Evolutionary conservation across 2,888 invertebrate genomes (phyloP).

Genomic region (Drosophila eohydei): DNA sequence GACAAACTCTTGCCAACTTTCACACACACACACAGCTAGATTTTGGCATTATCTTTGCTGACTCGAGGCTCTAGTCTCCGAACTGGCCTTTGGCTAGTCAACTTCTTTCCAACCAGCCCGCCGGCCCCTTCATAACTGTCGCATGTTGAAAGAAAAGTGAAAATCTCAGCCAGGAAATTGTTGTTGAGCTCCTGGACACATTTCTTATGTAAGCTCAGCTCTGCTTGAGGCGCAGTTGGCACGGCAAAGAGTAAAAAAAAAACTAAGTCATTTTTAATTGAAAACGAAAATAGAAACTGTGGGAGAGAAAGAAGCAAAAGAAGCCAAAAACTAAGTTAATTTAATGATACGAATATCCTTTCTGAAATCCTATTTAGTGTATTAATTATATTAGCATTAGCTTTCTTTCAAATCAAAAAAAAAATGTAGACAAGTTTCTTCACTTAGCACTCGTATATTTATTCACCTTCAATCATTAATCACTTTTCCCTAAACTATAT

Average conservation of each 20-base stretch:
- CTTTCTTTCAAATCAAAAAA: background rate
- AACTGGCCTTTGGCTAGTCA: conserved; percentile 12
- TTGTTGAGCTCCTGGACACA: conserved; percentile 17
- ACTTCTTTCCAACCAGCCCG: background rate
- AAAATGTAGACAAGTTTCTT: background rate
- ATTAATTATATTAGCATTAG: conserved; percentile 3
- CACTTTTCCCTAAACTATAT: background rate
- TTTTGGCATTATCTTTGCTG: conserved; percentile 56
- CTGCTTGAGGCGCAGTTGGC: background rate
- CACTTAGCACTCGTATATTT: background rate
- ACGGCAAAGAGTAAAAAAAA: conserved; percentile 1
- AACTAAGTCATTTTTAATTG: conserved; percentile 27
- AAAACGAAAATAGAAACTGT: background rate
- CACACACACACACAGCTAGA: conserved; percentile 53
- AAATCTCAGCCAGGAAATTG: conserved; percentile 53
- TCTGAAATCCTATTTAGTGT: background rate
- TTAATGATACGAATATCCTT: no score
- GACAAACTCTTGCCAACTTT: conserved; percentile 75
- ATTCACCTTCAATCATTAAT: conserved; percentile 1
- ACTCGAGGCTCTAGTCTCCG: background rate
- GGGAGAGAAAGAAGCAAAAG: background rate
- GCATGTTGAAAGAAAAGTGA: conserved; percentile 54
- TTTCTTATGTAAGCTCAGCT: conserved; percentile 41
- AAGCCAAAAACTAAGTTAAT: no score
- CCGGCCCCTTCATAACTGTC: conserved; percentile 57